phyloP scores from a whole-genome alignment of 2,113 vertebrate species.

The Gyps fulvus region DNA sequence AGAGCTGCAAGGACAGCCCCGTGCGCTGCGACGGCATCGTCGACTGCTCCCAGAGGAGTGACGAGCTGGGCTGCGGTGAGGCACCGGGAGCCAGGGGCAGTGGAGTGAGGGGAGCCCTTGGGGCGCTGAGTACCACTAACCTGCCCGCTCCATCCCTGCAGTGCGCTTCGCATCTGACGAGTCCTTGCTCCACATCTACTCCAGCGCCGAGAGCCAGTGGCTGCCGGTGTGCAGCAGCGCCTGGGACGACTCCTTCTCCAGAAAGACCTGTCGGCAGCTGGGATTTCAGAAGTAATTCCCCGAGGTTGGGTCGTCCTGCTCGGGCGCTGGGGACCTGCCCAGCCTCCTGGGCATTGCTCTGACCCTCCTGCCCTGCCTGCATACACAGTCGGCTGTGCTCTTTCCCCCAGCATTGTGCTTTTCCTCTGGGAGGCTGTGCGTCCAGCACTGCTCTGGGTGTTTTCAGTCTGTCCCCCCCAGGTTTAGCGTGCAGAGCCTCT shows the following conservation, averaged over 20 bases:
- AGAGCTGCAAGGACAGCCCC: constrained; percentile 58
- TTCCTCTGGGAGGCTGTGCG: fast-evolving
- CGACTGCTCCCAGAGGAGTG: constrained; percentile 71
- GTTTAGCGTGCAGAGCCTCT: not conserved
- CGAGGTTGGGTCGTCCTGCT: not conserved
- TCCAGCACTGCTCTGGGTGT: fast-evolving
- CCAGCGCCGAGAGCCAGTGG: constrained; percentile 64
- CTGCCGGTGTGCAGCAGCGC: constrained; percentile 71
- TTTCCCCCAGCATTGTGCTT: not conserved
- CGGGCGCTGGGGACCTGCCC: fast-evolving
- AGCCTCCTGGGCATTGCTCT: not conserved
- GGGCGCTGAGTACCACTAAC: not conserved
- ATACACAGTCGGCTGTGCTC: fast-evolving
- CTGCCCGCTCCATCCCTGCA: not conserved
- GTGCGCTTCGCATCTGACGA: constrained; percentile 71
- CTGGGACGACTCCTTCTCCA: constrained; percentile 67
- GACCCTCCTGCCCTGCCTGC: not conserved
- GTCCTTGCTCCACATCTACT: constrained; percentile 78
- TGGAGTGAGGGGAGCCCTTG: fast-evolving
- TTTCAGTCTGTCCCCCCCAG: not conserved
- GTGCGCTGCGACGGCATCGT: constrained; percentile 69
- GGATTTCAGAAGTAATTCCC: constrained; percentile 75
- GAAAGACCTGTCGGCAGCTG: constrained; percentile 74
- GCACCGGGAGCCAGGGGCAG: fast-evolving
- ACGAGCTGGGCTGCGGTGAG: constrained; percentile 77